Evolutionary conservation across 2,888 invertebrate genomes (phyloP).

Genomic region (Phlogophora meticulosa): DNA sequence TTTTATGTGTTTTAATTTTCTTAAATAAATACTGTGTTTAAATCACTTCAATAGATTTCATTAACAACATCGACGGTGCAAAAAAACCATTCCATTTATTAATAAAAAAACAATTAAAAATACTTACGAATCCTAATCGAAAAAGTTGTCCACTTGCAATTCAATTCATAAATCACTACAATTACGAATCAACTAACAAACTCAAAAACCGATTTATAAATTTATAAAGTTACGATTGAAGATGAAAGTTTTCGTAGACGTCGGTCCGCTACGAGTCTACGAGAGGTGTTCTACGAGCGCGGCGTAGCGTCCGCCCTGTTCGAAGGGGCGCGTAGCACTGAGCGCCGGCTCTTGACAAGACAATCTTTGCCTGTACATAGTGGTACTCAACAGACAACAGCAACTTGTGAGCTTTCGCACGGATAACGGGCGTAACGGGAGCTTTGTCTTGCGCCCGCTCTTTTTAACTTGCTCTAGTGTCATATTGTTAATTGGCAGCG

Average conservation of each 20-base stretch:
- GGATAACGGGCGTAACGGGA: constrained; percentile 82
- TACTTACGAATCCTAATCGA: constrained; percentile 79
- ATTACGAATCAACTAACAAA: constrained; percentile 51
- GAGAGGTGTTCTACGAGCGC: constrained; percentile 60
- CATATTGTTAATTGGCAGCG: constrained; percentile 73
- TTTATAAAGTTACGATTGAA: constrained; percentile 51
- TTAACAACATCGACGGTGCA: too few species aligned
- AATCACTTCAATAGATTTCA: not conserved
- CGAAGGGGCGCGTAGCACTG: constrained; percentile 87
- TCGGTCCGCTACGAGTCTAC: constrained; percentile 70
- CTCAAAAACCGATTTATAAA: constrained; percentile 43
- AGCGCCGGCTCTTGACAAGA: constrained; percentile 86
- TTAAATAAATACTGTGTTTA: not conserved
- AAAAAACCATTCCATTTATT: not conserved
- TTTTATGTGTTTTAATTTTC: accelerated
- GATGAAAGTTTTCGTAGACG: constrained; percentile 73
- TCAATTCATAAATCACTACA: constrained; percentile 61
- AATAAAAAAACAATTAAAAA: constrained; percentile 16
- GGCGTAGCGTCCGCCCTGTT: constrained; percentile 83
- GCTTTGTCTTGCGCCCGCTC: constrained; percentile 82
- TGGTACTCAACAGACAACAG: constrained; percentile 85
- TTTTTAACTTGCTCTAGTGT: constrained; percentile 74
- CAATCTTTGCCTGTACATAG: constrained; percentile 87
- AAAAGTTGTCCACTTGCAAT: constrained; percentile 71
- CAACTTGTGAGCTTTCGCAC: constrained; percentile 86